Percentiles rank a stretch among this genome's conserved stretches.
These are phyloP conservation scores for Climacteris rufus DNA, from an alignment of 2,113 vertebrate genomes.

Conservation along the genomic window DNA sequence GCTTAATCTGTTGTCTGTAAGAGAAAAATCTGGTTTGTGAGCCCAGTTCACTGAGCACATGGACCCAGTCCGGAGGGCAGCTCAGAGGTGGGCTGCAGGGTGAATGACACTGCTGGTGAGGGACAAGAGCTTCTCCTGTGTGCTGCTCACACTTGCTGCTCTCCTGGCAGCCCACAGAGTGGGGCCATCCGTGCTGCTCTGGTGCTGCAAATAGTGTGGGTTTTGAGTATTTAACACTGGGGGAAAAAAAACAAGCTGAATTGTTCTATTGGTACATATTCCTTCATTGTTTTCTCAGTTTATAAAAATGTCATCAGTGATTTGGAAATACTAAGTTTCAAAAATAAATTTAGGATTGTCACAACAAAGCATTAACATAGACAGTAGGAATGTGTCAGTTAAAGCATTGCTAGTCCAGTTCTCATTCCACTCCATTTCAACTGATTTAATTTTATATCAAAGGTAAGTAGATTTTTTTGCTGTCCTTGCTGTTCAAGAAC, in stretches of 20 bases:
- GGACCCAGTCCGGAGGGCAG: not conserved
- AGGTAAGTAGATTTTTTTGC: not conserved
- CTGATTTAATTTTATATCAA: not conserved
- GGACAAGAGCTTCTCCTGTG: not conserved
- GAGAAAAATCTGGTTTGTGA: not conserved
- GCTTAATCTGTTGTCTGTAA: not conserved
- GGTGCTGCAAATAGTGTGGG: not conserved
- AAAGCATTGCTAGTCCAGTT: not conserved
- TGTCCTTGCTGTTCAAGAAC: not conserved
- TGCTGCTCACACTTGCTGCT: accelerated
- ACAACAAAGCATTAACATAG: not conserved
- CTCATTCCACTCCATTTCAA: not conserved
- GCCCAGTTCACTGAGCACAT: not conserved
- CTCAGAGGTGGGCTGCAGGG: not conserved
- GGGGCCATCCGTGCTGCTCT: not conserved
- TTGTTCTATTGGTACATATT: not conserved
- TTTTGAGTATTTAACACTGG: not conserved
- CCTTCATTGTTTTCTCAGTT: not conserved
- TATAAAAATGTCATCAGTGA: not conserved
- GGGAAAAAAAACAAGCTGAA: not conserved
- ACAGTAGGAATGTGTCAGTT: not conserved
- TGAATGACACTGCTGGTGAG: not conserved
- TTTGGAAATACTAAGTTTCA: not conserved
- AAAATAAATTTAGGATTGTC: not conserved
- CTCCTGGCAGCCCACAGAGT: not conserved